A percentile compares a stretch with the other conserved stretches of the same genome.
phyloP scores from a whole-genome alignment of 2,888 invertebrate species.

The Didymodactylos carnosus region DNA sequence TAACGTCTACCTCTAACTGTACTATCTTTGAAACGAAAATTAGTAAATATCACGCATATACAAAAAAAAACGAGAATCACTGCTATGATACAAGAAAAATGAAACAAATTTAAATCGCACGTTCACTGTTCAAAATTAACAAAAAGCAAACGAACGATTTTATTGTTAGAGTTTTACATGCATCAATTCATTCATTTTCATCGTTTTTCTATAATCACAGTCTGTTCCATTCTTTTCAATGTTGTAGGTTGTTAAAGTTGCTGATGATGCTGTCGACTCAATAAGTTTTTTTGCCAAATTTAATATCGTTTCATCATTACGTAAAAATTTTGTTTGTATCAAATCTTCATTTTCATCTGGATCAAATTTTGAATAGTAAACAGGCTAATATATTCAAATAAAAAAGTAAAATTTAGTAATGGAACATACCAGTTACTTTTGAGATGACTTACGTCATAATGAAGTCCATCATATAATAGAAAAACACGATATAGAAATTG shows the following conservation, averaged over 20 bases:
- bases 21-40: no score
- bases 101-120: no score
- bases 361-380: neutral
- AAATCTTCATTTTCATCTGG: neutral
- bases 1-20: no score
- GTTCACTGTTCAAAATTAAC: no score
- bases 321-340: neutral
- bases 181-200: no score
- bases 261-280: neutral
- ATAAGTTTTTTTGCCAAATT: neutral
- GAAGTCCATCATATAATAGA: conserved; percentile 77
- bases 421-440: no score
- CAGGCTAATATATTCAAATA: neutral
- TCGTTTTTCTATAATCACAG: no score
- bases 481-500: conserved; percentile 62
- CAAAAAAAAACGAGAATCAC: no score
- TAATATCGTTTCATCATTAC: neutral
- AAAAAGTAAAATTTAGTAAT: neutral
- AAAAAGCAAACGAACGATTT: neutral
- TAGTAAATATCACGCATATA: no score
- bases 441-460: no score
- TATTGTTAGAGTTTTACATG: neutral
- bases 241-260: no score
- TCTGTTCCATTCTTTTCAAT: neutral
- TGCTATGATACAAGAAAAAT: no score